phyloP scores from a whole-genome alignment of 2,113 vertebrate genomes.

The Egretta garzetta region DNA sequence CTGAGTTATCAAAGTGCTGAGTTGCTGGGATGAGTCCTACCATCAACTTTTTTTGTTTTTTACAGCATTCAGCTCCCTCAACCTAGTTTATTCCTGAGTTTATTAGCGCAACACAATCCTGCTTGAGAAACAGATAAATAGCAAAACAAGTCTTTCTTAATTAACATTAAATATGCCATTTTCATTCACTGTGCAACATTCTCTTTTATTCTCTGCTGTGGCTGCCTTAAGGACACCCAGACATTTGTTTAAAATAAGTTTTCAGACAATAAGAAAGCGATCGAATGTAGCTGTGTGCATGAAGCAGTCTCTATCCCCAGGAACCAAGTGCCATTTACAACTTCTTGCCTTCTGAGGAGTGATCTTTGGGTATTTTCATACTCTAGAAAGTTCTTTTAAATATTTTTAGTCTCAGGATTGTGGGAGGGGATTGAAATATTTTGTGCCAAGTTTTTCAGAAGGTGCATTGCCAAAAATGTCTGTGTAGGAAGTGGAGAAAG shows the following conservation, averaged over 20 bases:
- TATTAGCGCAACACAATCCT: neutral
- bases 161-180: neutral
- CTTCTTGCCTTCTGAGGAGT: neutral
- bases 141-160: neutral
- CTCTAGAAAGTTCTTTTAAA: slow-evolving; percentile 11
- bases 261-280: neutral
- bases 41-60: neutral
- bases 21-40: neutral
- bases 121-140: neutral
- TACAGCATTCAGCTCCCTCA: neutral
- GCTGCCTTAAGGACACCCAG: neutral
- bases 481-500: slow-evolving; percentile 12
- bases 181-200: neutral
- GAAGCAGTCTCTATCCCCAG: neutral
- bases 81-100: neutral
- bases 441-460: slow-evolving; percentile 27
- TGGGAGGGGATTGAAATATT: slow-evolving; percentile 1
- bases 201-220: neutral
- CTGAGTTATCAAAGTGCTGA: neutral
- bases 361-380: neutral
- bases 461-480: slow-evolving; percentile 46
- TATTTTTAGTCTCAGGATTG: slow-evolving; percentile 5
- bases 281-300: neutral
- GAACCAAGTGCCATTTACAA: neutral
- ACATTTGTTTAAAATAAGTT: neutral